Percentiles rank a stretch among this genome's conserved stretches.
phyloP scores from a whole-genome alignment of 2,888 invertebrate species.

The Aphodius sticticus region DNA sequence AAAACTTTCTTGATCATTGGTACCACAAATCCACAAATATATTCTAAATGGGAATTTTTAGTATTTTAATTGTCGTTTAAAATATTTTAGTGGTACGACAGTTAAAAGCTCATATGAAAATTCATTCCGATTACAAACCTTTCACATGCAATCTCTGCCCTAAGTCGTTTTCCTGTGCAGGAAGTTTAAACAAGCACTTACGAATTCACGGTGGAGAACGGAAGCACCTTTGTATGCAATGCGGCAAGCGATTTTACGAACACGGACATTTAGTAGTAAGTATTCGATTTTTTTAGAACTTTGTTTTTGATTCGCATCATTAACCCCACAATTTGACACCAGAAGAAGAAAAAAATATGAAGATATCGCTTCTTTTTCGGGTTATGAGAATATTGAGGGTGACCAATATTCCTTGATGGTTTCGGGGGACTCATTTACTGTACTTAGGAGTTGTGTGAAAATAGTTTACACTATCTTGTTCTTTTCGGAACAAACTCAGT shows the following conservation, averaged over 20 bases:
- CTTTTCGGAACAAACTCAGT: too few species aligned
- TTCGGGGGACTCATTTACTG: too few species aligned
- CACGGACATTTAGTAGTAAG: slow-evolving; percentile 53
- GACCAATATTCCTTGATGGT: too few species aligned
- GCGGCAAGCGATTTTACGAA: slow-evolving; percentile 55
- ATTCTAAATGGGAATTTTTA: not conserved
- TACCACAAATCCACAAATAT: too few species aligned
- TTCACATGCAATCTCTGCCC: slow-evolving; percentile 51
- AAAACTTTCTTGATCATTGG: too few species aligned
- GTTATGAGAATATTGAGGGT: too few species aligned
- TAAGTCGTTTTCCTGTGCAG: slow-evolving; percentile 50
- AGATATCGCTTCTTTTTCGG: too few species aligned
- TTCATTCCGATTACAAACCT: slow-evolving; percentile 52
- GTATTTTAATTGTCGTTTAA: not conserved
- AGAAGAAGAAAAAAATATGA: too few species aligned
- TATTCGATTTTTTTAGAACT: slow-evolving; percentile 5
- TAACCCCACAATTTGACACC: too few species aligned
- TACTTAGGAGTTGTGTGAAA: too few species aligned
- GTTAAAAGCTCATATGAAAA: slow-evolving; percentile 49
- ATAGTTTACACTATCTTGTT: too few species aligned
- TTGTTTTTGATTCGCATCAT: too few species aligned
- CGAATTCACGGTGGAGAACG: slow-evolving; percentile 53
- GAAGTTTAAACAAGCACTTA: slow-evolving; percentile 53
- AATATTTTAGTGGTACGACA: slow-evolving; percentile 50
- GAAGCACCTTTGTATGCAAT: slow-evolving; percentile 54